Evolutionary conservation across 1,140 invertebrate species (phyloP).

Genomic region (Microplitis demolitor): DNA sequence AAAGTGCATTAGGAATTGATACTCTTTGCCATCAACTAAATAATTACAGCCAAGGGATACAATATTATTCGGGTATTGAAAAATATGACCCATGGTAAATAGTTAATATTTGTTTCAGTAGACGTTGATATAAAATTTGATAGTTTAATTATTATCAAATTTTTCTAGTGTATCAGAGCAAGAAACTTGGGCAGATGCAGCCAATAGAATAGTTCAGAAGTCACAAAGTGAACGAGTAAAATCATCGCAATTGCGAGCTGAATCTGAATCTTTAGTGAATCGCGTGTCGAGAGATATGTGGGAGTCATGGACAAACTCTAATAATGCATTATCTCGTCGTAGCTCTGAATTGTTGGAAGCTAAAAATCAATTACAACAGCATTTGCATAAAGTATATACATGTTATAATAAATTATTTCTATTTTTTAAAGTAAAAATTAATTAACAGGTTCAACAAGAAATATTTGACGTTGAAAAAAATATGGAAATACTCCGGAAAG

Average conservation of each 20-base stretch:
- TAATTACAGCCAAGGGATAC: slow-evolving; percentile 83
- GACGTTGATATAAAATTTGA: not conserved
- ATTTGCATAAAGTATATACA: slow-evolving; percentile 63
- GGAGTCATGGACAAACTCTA: slow-evolving; percentile 88
- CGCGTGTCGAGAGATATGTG: slow-evolving; percentile 85
- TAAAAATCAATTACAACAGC: slow-evolving; percentile 83
- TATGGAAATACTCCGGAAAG: slow-evolving; percentile 67
- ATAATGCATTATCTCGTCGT: slow-evolving; percentile 78
- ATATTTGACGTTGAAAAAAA: slow-evolving; percentile 71
- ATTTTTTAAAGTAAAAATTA: no score
- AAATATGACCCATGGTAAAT: slow-evolving; percentile 83
- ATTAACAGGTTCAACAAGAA: slow-evolving; percentile 65
- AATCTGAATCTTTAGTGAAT: slow-evolving; percentile 82
- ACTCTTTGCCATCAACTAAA: slow-evolving; percentile 85
- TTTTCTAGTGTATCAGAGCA: slow-evolving; percentile 70
- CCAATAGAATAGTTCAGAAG: slow-evolving; percentile 78
- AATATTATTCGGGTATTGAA: slow-evolving; percentile 90
- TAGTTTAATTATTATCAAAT: no score
- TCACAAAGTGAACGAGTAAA: slow-evolving; percentile 85
- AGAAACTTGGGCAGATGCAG: slow-evolving; percentile 85
- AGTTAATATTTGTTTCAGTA: not conserved
- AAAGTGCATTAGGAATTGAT: slow-evolving; percentile 86
- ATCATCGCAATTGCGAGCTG: slow-evolving; percentile 77
- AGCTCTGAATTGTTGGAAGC: slow-evolving; percentile 80
- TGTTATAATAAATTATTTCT: not conserved